These are phyloP conservation scores for Ctenochaetus hawaiiensis DNA, from an alignment of 2,797 vertebrate genomes.

Conservation along the genomic window DNA sequence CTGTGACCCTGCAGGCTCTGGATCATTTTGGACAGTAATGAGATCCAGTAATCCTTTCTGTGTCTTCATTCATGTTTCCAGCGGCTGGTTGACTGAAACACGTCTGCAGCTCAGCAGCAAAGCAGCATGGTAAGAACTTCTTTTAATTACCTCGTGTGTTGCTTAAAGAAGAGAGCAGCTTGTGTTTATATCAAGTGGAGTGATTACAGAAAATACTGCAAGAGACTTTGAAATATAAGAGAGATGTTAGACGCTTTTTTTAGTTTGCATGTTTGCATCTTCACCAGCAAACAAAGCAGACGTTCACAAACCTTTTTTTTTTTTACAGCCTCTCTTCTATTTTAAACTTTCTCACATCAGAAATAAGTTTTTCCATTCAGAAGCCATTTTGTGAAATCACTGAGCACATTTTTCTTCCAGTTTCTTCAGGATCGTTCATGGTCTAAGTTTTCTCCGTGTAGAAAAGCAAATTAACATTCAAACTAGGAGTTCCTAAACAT, in stretches of 20 bases:
- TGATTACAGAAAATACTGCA: neutral
- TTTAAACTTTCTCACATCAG: too few species aligned
- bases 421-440: neutral
- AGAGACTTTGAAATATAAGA: neutral
- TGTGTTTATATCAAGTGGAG: too few species aligned
- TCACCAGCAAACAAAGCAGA: neutral
- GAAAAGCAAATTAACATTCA: too few species aligned
- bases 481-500: too few species aligned
- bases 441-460: neutral
- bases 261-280: neutral
- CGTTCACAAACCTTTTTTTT: too few species aligned
- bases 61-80: slow-evolving; percentile 46
- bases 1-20: slow-evolving; percentile 44
- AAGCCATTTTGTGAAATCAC: too few species aligned
- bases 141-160: slow-evolving; percentile 19
- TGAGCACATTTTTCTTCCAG: neutral
- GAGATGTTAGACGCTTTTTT: neutral
- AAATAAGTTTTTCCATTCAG: too few species aligned
- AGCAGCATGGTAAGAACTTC: slow-evolving; percentile 75
- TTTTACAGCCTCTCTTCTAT: too few species aligned
- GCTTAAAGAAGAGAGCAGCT: neutral
- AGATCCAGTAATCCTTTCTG: slow-evolving; percentile 48
- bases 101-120: slow-evolving; percentile 11
- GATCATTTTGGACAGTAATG: slow-evolving; percentile 61
- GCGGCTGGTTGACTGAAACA: slow-evolving; percentile 26